Base-by-base conservation (phyloP, 1,140 invertebrate genomes). In the Apis cerana region DNA sequence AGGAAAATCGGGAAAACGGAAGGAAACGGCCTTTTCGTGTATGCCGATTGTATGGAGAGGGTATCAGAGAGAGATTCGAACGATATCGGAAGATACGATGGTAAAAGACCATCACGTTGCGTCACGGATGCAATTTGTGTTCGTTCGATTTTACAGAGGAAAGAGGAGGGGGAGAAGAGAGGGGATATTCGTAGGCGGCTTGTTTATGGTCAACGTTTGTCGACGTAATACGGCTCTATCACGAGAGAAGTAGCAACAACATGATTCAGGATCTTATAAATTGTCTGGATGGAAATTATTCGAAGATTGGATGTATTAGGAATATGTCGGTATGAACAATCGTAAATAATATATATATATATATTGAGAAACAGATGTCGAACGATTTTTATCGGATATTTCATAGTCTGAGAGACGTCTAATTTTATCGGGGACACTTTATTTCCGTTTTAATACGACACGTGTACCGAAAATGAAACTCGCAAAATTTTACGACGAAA, bases 181-280 rank as follows among this genome's bases (percentile, higher is more conserved):
- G 70, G 54, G 43, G 58, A 19, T 43, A 43, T 59, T 74, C 71
- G 27, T 74, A 19, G 56, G 21, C 84, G 69, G 59, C 19, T 86
- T 89, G 82, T 91, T 91, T 90, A 89, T 85, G 85, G 84, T 61
- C 83, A 81, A 91, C 89, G 86, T 90, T 90, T 81, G 79, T 75
- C 70, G 85, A 80, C 90, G 85, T 0, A 43, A 85, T 88, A 90
- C 85, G 83, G 87, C 59, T 86, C 59, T 76, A 33, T 64, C 21
- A 67, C 52, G 59, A 64, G 76, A 82, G 81, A 88, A 86, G 74
- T 86, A 72, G 3, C 71, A 50, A 23, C 11, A 33, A 82, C 70
- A 27, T 65, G 23, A 15, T 61, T n/a, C 9, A 17, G 19, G 58
- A 23, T 19, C 21, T 65, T 48, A 67, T 68, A 65, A 75, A 75